phyloP scores from a whole-genome alignment of 2,888 invertebrate genomes.

The Synergus umbraculus region DNA sequence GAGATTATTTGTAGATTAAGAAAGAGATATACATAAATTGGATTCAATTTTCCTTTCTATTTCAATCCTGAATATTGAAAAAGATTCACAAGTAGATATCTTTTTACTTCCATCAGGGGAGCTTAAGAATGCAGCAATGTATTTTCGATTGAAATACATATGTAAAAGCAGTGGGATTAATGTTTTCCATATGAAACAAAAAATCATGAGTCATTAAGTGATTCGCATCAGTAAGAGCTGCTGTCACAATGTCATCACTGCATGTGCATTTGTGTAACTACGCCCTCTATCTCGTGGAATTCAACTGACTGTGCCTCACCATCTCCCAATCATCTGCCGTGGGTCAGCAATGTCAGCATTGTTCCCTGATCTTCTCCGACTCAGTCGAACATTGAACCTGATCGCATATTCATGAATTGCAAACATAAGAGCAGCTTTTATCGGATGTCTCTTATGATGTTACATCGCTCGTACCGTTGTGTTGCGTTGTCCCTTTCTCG shows the following conservation, averaged over 20 bases:
- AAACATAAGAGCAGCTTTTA: slow-evolving; percentile 42
- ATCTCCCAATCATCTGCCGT: not conserved
- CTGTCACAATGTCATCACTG: not conserved
- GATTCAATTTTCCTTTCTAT: too few relatives aligned
- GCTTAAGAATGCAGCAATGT: not conserved
- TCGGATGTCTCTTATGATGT: slow-evolving; percentile 42
- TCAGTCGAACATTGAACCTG: slow-evolving; percentile 52
- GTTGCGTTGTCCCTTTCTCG: slow-evolving; percentile 1
- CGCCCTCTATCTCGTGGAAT: not conserved
- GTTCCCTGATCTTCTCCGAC: slow-evolving; percentile 13
- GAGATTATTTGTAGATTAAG: too few relatives aligned
- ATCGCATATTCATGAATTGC: slow-evolving; percentile 56
- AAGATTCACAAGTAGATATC: too few relatives aligned
- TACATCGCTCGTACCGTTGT: slow-evolving; percentile 48
- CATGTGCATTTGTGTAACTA: not conserved
- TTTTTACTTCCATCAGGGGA: too few relatives aligned
- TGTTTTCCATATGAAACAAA: not conserved
- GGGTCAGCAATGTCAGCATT: slow-evolving; percentile 30
- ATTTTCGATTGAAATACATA: not conserved
- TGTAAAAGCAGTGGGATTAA: not conserved
- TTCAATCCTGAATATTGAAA: too few relatives aligned
- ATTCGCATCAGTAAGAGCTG: not conserved
- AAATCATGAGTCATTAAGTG: not conserved
- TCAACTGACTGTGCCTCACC: not conserved
- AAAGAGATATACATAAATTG: too few relatives aligned